Evolutionary conservation across 2,888 invertebrate genomes (phyloP), one percentile per base, ranked within the genome.

Genomic region (Prenolepis imparis): DNA sequence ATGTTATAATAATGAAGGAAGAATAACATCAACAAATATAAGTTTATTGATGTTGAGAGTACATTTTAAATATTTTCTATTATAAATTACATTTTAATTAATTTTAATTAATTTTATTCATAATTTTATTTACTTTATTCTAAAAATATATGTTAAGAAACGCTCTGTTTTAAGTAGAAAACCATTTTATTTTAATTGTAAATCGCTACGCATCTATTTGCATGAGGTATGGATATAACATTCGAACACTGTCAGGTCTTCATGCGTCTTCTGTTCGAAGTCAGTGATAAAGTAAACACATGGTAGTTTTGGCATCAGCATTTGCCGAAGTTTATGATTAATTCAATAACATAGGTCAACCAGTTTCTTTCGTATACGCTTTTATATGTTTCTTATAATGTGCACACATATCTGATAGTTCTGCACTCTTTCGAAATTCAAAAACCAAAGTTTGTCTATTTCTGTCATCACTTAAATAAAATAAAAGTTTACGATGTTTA

Each of bases 401-500:
- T 24, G 55, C 12, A 36, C 18, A n/a, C n/a, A n/a, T n/a, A 59
- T 66, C 57, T 36, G 66, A 75, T 52, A 66, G 64, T 64, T 75
- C 52, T 36, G 44, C 44, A 36, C 72, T 84, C 64, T 77, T 77
- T 82, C 67, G 18, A 48, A 83, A 67, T 81, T 52, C 11, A 74
- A 66, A 44, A 81, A 66, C 77, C 44, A 73, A 83, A 81, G 77
- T 77, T 64, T 73, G 73, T 83, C 63, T 74, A 77, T 84, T 86
- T 86, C 85, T 74, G 84, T 85, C 84, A 83, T 82, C 36, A 55
- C 57, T n/a, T 70, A 39, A 77, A 61, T 73, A n/a, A 84, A 84
- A 84, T 86, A 88, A 88, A 88, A n/a, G n/a, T n/a, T n/a, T 89
- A 85, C 90, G 86, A 87, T 83, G 92, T 92, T 93, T 93, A 93